Base-by-base conservation (phyloP, 2,113 vertebrate genomes). In the Charina bottae region DNA sequence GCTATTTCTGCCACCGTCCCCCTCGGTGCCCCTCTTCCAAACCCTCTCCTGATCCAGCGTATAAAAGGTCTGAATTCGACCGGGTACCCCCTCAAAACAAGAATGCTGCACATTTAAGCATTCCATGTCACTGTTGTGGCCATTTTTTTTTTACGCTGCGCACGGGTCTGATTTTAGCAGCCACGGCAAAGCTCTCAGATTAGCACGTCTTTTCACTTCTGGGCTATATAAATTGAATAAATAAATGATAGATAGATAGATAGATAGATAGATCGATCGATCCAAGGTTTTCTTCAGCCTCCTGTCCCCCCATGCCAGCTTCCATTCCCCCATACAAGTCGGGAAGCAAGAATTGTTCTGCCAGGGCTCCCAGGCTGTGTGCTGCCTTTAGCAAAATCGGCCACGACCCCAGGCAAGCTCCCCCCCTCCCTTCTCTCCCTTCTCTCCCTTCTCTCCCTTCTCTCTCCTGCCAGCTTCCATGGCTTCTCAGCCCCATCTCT, bases 1-100 rank as follows among this genome's bases (percentile, higher is more conserved):
- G 90, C 89, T 13, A 54, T 28, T 62, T 89, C 89, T 55, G 58
- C 88, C 90, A 93, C 92, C 83, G 92, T 96, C 92, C 94, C 93
- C 94, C 42, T 19, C 78, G 21, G 46, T 11, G 24, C 4, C 78
- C 3, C 28, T 54, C 5, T 9, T 33, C 55, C 58, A 56, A 21
- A 37, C 68, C 53, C 21, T 60, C 19, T 54, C 60, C 59, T 64
- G 8, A 55, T 68, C 64, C 28, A 33, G 4, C 64, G 33, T 6
- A 28, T 28, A 6, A 33, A 72, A 72, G 64, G 1, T 33, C n/a
- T 33, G n/a, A 17, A 72, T 17, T 0, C 11, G 23, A 7, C 10
- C 4, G 5, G 49, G n/a, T 37, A 28, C 5, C 15, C 17, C 8
- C 72, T 15, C 12, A 4, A 13, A 2, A n/a, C 11, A 64, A 21